These are phyloP conservation scores for Crocallis elinguaria DNA, from an alignment of 2,888 invertebrate genomes.

Conservation along the genomic window DNA sequence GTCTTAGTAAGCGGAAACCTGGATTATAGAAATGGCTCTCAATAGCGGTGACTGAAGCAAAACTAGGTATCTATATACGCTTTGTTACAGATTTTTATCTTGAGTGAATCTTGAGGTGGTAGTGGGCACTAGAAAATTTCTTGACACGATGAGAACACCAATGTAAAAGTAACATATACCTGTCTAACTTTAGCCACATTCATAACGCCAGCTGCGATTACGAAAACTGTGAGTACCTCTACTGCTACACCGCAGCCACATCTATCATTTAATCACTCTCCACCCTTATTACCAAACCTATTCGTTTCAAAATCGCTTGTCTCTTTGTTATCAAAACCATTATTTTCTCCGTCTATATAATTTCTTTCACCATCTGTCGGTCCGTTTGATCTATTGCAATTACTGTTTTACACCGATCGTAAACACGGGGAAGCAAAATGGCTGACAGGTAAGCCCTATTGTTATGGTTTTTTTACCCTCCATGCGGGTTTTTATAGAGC, in stretches of 20 bases:
- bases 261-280: constrained; percentile 7
- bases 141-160: no score
- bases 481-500: constrained; percentile 41
- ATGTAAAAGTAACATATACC: no score
- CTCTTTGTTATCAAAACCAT: constrained; percentile 26
- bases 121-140: no score
- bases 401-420: constrained; percentile 77
- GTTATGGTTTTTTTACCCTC: constrained; percentile 64
- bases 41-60: no score
- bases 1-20: no score
- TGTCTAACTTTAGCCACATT: no score
- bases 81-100: no score
- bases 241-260: background rate
- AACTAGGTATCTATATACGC: no score
- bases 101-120: no score
- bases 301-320: constrained; percentile 25
- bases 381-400: constrained; percentile 77
- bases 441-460: constrained; percentile 74
- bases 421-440: constrained; percentile 69
- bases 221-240: no score
- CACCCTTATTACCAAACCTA: constrained; percentile 4
- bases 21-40: no score
- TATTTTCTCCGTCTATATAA: constrained; percentile 44
- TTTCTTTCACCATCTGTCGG: constrained; percentile 60
- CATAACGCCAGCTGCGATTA: no score